Conservation (phyloP, 2,113 vertebrate species). For the Alligator sinensis region DNA sequence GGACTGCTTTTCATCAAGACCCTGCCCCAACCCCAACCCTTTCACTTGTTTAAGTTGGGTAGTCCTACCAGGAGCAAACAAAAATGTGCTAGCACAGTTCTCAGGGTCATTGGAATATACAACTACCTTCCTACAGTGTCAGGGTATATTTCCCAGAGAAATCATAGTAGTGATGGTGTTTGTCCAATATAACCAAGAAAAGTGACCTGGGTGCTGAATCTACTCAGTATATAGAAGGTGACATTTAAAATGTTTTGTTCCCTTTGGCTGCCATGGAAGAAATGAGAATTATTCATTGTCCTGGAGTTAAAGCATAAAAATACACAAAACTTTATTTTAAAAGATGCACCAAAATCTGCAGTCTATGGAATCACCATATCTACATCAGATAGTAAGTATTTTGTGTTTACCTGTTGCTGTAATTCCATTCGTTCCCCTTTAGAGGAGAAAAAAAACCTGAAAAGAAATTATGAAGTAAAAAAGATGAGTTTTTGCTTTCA, state of each 20-base stretch:
- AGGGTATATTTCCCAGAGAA: not conserved
- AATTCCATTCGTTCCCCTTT: not conserved
- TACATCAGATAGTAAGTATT: not conserved
- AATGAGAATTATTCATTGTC: not conserved
- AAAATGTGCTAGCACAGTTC: too few species aligned
- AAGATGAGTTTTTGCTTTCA: not conserved
- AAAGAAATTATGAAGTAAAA: not conserved
- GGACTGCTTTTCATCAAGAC: too few species aligned
- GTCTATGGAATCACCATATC: not conserved
- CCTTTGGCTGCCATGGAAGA: not conserved
- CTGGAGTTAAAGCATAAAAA: not conserved
- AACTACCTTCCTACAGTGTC: not conserved
- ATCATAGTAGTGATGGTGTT: not conserved
- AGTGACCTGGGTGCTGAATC: not conserved
- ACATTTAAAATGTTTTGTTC: not conserved
- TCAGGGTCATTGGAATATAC: not conserved
- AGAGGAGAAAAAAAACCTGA: not conserved
- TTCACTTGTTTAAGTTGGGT: too few species aligned
- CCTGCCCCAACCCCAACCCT: too few species aligned
- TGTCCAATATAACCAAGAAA: not conserved
- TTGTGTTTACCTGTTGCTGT: not conserved
- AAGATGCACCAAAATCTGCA: not conserved
- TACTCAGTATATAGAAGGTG: accelerated
- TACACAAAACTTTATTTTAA: not conserved
- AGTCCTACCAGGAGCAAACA: too few species aligned